Base-by-base conservation (phyloP, 2,797 vertebrate genomes). In the Characodon lateralis region DNA sequence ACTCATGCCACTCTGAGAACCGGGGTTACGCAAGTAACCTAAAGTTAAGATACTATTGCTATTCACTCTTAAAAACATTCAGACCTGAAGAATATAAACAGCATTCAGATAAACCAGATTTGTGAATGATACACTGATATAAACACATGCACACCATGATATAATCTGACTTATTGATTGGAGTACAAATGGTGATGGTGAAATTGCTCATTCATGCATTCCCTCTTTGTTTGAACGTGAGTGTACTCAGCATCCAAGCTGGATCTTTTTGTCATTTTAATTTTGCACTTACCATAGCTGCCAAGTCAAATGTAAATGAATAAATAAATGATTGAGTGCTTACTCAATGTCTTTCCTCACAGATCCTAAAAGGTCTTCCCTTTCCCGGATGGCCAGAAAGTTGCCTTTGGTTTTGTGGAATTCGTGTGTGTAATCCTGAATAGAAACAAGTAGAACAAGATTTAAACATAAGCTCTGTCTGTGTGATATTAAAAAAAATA, bases 391-490 rank as follows among this genome's bases (percentile, higher is more conserved):
- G 72, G 97, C 97, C 93, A 97, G 35, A 87, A 99, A 99, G 92
- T 99, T 99, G 76, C 96, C 95, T 97, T 99, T 99, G 93, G 98
- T 99, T 97, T 99, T 99, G 95, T 99, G 97, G 89, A 98, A 99
- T 93, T 99, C 98, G 0, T 99, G 98, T 0, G 98, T 99, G 88
- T 99, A 99, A 93, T 99, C 98, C 98, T 99, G 92, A 0, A 0
- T 85, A 88, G 22, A 63, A 72, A 82, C 73, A 55, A 66, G 55
- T n/a, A 18, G 16, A 75, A 53, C 7, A 83, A 77, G 31, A 18
- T 1, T n/a, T 8, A 66, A 80, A 73, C 8, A 48, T 0, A 24
- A 7, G 39, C 8, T 22, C 20, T 51, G 14, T 16, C 12, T 8
- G 50, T 50, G 13, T 3, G 50, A 3, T 3, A 13, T 35, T 35